phyloP scores from a whole-genome alignment of 2,888 invertebrate species.

The Chrysolina americana region DNA sequence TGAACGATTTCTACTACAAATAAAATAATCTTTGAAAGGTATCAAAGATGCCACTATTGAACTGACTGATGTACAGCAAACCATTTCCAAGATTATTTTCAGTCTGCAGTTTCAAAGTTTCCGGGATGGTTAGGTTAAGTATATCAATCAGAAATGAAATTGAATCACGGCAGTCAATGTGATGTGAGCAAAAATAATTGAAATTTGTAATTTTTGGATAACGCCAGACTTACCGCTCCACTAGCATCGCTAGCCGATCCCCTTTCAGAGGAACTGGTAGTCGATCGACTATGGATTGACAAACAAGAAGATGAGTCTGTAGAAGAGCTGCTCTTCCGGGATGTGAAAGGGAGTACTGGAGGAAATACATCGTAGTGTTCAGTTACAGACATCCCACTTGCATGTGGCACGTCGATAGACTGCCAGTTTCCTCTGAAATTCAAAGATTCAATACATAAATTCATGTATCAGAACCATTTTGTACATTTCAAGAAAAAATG shows the following conservation, averaged over 20 bases:
- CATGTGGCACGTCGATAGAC: slow-evolving; percentile 67
- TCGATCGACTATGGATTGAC: slow-evolving; percentile 74
- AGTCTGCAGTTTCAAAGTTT: neutral
- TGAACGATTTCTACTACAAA: no score
- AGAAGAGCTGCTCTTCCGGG: slow-evolving; percentile 76
- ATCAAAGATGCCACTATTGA: no score
- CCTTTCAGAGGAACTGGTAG: slow-evolving; percentile 70
- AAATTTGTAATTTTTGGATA: neutral
- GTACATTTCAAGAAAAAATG: no score
- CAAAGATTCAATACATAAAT: neutral
- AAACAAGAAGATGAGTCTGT: slow-evolving; percentile 74
- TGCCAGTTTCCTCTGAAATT: slow-evolving; percentile 67
- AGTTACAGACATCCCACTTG: slow-evolving; percentile 66
- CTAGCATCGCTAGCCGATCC: slow-evolving; percentile 70
- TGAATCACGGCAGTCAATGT: no score
- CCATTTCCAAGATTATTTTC: neutral
- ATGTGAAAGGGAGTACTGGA: slow-evolving; percentile 69
- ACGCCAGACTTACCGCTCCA: slow-evolving; percentile 63
- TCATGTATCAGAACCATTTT: neutral
- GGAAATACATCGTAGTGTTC: slow-evolving; percentile 69
- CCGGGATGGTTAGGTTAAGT: no score
- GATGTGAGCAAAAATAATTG: neutral
- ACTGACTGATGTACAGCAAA: no score
- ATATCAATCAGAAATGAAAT: no score
- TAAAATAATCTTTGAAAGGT: no score